Percentiles rank a stretch among this genome's conserved stretches.
These are phyloP conservation scores for Adelognathus sp. DNA, from an alignment of 2,888 invertebrate genomes.

Conservation along the genomic window DNA sequence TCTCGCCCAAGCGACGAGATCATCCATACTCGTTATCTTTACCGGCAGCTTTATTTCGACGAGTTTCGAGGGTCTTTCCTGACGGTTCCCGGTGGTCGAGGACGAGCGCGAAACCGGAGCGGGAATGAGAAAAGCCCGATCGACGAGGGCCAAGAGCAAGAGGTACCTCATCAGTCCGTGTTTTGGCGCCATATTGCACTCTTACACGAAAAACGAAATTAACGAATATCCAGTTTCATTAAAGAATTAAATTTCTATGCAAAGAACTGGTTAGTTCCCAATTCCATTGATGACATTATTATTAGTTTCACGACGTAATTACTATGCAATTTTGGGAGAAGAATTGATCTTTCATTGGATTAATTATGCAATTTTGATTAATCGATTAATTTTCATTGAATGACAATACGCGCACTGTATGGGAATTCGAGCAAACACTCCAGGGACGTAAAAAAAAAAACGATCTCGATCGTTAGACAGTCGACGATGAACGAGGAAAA, in stretches of 20 bases:
- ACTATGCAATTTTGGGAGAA: too few relatives aligned
- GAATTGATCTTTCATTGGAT: too few relatives aligned
- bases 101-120: slow-evolving; percentile 5
- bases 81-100: neutral
- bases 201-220: too few relatives aligned
- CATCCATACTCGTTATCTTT: slow-evolving; percentile 71
- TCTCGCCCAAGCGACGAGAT: slow-evolving; percentile 74
- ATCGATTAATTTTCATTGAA: too few relatives aligned
- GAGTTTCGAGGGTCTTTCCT: slow-evolving; percentile 57
- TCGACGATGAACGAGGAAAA: slow-evolving; percentile 44
- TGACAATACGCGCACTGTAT: neutral
- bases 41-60: slow-evolving; percentile 73
- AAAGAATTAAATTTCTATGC: too few relatives aligned
- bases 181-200: neutral
- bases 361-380: too few relatives aligned
- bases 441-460: neutral
- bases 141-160: slow-evolving; percentile 26
- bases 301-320: too few relatives aligned
- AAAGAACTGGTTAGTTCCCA: too few relatives aligned
- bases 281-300: too few relatives aligned
- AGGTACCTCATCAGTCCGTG: slow-evolving; percentile 4
- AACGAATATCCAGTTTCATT: too few relatives aligned
- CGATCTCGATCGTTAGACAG: slow-evolving; percentile 37
- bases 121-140: slow-evolving; percentile 28
- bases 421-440: neutral